Base-by-base conservation (phyloP, 2,888 invertebrate species). In the Aquatica leii region DNA sequence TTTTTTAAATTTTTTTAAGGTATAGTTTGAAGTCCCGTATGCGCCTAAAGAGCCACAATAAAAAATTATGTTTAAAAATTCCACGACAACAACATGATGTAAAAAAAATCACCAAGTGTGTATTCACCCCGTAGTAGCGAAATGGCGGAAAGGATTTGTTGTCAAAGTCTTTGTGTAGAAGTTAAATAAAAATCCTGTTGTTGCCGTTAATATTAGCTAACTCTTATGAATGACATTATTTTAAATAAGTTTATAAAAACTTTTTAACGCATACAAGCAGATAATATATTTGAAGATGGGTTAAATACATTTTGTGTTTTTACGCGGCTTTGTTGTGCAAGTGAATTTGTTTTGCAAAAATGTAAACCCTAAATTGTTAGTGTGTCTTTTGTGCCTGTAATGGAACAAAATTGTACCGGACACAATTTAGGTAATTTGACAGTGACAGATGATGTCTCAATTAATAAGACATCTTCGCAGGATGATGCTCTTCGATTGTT, bases 391-490 rank as follows among this genome's bases (percentile, higher is more conserved):
- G 56, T 59, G 57, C 56, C 56, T 41, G 79, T 81, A 73, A 82
- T 82, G 82, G 82, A 82, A 81, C n/a, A n/a, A 77, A 81, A 81
- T 78, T 80, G n/a, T 70, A 78, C 79, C 68, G 77, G 76, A 64
- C 78, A 80, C 65, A 72, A 70, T 69, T 70, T 73, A 66, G 46
- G 46, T 46, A 46, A 46, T 46, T 46, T 46, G 46, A 46, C 46
- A 46, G 46, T 46, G 46, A 46, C 46, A 46, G 78, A 80, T 65
- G 77, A 76, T 50, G 35, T 37, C 70, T 60, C 67, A 12, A 58
- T 24, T 63, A 59, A 65, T 21, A 66, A 66, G 60, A 59, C 55
- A 61, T 55, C 66, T 57, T 52, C 61, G 54, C 65, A 67, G 48
- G 66, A 68, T 59, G 66, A 68, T 59, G 58, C 60, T 37, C 54